These are phyloP conservation scores for Rhinatrema bivittatum DNA, from an alignment of 2,797 vertebrate species.

Conservation along the genomic window DNA sequence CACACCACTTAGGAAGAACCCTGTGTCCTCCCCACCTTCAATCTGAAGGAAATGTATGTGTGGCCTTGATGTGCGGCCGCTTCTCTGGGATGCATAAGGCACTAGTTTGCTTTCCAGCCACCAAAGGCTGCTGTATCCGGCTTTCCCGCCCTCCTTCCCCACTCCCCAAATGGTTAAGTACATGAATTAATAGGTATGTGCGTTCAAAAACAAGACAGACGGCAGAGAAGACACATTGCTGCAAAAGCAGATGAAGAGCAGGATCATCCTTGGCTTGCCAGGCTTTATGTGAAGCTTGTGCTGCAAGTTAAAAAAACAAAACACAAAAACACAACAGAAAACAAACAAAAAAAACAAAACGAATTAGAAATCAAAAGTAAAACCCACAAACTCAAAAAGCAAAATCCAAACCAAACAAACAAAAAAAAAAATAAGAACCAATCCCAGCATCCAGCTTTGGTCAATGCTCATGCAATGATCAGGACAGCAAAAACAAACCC, in stretches of 20 bases:
- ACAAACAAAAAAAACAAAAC: constrained; percentile 26
- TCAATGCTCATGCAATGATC: constrained; percentile 42
- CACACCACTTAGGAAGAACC: too few species aligned
- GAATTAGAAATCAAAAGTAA: constrained; percentile 18
- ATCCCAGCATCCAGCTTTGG: constrained; percentile 34
- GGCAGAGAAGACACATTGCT: constrained; percentile 67
- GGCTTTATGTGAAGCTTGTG: constrained; percentile 79
- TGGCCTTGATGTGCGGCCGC: too few species aligned
- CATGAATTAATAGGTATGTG: constrained; percentile 57
- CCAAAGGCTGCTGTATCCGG: constrained; percentile 6
- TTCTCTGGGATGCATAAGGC: too few species aligned
- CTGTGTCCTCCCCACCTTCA: too few species aligned
- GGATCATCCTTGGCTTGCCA: constrained; percentile 71
- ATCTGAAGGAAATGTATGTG: too few species aligned
- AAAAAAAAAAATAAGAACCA: constrained; percentile 24
- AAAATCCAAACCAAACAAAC: constrained; percentile 9
- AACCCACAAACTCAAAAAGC: constrained; percentile 22
- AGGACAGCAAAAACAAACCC: background rate
- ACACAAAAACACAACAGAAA: constrained; percentile 59
- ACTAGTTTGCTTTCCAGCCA: constrained; percentile 16
- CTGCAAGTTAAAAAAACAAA: constrained; percentile 73
- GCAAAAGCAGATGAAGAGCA: constrained; percentile 73
- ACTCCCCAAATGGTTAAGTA: constrained; percentile 40
- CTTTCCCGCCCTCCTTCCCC: constrained; percentile 24
- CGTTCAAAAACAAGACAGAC: constrained; percentile 50